Evolutionary conservation across 2,888 invertebrate species (phyloP).

Genomic region (Apeira syringaria): DNA sequence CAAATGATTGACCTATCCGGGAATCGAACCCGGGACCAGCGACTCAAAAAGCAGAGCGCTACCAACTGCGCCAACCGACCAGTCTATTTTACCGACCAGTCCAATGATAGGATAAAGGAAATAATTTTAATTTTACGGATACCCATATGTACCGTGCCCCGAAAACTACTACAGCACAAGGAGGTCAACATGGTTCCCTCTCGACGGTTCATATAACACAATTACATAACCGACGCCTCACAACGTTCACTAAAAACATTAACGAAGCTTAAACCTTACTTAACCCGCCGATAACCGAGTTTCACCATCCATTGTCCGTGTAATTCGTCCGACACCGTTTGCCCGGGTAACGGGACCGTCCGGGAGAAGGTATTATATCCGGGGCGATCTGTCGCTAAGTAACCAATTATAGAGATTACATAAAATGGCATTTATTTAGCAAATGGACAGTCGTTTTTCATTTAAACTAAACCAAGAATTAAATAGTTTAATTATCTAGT

Average conservation of each 20-base stretch:
- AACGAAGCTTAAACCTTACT: not conserved
- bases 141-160: no score
- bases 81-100: no score
- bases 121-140: no score
- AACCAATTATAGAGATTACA: constrained; percentile 14
- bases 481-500: not conserved
- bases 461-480: no score
- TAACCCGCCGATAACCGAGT: constrained; percentile 1
- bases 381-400: constrained; percentile 6
- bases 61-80: no score
- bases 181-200: no score
- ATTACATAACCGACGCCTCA: not conserved
- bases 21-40: no score
- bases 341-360: not conserved
- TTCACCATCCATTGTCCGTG: constrained; percentile 7
- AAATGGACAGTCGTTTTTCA: not conserved
- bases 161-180: no score
- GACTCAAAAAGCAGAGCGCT: no score
- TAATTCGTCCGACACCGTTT: constrained; percentile 8
- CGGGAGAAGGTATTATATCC: constrained; percentile 6
- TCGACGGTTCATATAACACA: not conserved
- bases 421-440: constrained; percentile 2
- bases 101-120: no score
- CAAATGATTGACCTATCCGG: no score
- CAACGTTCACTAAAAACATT: not conserved